A percentile compares a stretch with the other conserved stretches of the same genome.
phyloP scores from a whole-genome alignment of 1,140 invertebrate species.

The Rhizoglyphus robini region DNA sequence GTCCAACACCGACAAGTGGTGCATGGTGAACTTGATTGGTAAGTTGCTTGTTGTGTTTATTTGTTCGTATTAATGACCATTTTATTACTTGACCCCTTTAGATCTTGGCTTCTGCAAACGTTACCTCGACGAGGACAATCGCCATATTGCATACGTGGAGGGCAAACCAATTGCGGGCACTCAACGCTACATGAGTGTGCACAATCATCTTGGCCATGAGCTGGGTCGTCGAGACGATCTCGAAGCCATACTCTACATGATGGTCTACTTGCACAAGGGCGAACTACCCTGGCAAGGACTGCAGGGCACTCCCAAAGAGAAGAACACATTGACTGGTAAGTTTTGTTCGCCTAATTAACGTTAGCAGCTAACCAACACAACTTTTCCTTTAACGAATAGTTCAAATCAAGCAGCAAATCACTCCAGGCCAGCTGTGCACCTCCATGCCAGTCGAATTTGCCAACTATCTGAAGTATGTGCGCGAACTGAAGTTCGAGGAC shows the following conservation, averaged over 20 bases:
- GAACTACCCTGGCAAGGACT: conserved; percentile 98
- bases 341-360: conserved; percentile 74
- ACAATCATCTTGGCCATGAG: conserved; percentile 42
- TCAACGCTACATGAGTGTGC: conserved; percentile 33
- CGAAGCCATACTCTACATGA: conserved; percentile 99
- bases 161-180: conserved; percentile 50
- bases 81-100: neutral
- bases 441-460: conserved; percentile 76
- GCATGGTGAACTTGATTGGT: conserved; percentile 2
- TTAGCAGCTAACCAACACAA: too few relatives aligned
- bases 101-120: conserved; percentile 49
- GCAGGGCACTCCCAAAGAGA: conserved; percentile 96
- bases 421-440: conserved; percentile 91
- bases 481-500: conserved; percentile 45
- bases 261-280: conserved; percentile 99
- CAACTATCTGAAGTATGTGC: conserved; percentile 61
- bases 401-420: conserved; percentile 92
- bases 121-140: conserved; percentile 30
- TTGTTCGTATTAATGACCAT: neutral
- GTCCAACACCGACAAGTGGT: neutral
- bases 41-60: neutral
- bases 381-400: conserved; percentile 95
- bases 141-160: neutral
- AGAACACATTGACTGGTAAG: too few relatives aligned
- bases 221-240: conserved; percentile 98